phyloP scores from a whole-genome alignment of 2,113 vertebrate species.

The Seriola quinqueradiata region DNA sequence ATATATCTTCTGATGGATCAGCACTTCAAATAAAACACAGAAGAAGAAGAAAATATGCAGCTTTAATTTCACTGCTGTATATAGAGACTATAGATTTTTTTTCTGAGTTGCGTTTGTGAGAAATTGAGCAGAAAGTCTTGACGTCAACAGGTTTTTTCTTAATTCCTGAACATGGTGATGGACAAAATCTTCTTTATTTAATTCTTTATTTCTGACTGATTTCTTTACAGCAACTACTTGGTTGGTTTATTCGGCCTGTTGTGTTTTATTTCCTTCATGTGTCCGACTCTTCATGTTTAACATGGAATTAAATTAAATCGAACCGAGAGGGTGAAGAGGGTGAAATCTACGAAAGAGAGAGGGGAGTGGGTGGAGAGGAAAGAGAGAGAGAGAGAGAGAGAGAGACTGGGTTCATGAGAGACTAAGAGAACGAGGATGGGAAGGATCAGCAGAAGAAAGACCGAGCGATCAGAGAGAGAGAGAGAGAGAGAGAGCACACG shows the following conservation, averaged over 20 bases:
- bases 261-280: background rate
- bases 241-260: background rate
- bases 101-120: too few species aligned
- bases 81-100: too few species aligned
- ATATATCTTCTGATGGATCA: too few species aligned
- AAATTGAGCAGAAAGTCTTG: too few species aligned
- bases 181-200: too few species aligned
- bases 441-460: constrained; percentile 11
- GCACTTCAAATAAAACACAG: background rate
- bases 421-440: background rate
- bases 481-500: background rate
- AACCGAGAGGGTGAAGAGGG: background rate
- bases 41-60: too few species aligned
- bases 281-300: too few species aligned
- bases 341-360: background rate
- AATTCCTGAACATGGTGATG: too few species aligned
- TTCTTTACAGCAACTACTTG: too few species aligned
- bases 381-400: background rate
- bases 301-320: background rate
- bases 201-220: background rate
- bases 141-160: too few species aligned
- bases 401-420: background rate
- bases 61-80: too few species aligned
- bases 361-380: too few species aligned
- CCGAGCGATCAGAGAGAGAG: background rate